Conservation (phyloP, 2,797 vertebrate genomes). For the Sebastes matsubarae region DNA sequence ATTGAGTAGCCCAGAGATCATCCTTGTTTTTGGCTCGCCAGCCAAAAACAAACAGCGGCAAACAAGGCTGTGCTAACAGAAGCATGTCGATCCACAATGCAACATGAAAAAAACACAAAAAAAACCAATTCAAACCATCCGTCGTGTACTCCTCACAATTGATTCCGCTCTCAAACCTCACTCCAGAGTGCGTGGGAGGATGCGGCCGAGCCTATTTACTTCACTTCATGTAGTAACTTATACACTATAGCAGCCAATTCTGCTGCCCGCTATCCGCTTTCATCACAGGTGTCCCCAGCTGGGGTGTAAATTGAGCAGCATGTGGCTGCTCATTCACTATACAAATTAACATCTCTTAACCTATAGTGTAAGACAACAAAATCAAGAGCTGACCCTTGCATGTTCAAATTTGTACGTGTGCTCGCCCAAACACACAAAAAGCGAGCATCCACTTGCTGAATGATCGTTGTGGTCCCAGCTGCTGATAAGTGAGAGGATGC, state of each 20-base stretch:
- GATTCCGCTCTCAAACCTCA: slow-evolving; percentile 9
- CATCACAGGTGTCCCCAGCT: slow-evolving; percentile 40
- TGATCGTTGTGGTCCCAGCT: slow-evolving; percentile 35
- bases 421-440: neutral
- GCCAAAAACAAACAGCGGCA: neutral
- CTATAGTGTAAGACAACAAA: slow-evolving; percentile 20
- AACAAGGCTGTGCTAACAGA: neutral
- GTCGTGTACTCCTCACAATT: neutral
- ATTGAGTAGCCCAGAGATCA: neutral
- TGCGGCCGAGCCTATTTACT: neutral
- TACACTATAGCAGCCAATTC: slow-evolving; percentile 1
- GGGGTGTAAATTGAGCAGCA: slow-evolving; percentile 16
- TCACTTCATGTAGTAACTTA: neutral
- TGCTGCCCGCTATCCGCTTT: slow-evolving; percentile 25
- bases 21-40: neutral
- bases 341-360: slow-evolving; percentile 18
- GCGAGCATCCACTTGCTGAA: slow-evolving; percentile 21
- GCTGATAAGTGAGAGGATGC: slow-evolving; percentile 53
- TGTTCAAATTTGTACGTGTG: neutral
- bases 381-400: slow-evolving; percentile 25
- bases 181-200: neutral
- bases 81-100: neutral
- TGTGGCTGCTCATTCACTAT: neutral
- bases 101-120: neutral
- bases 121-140: neutral